Conservation (phyloP, 2,113 vertebrate species). For the Vulpes ferrilata region DNA sequence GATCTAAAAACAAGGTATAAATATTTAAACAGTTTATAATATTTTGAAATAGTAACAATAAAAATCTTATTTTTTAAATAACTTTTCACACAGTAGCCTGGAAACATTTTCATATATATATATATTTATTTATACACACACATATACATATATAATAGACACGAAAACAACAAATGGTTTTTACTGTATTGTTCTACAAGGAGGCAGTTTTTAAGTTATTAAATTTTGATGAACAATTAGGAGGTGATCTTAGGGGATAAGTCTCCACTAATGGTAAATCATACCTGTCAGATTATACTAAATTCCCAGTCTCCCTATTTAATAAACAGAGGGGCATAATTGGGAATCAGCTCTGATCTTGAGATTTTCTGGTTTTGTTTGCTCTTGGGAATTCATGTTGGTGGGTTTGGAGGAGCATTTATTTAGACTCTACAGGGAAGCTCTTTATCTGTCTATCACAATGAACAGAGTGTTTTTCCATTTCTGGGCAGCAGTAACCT, state of each 20-base stretch:
- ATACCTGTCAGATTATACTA: not conserved
- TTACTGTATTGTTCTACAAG: not conserved
- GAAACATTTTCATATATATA: not conserved
- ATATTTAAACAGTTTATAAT: not conserved
- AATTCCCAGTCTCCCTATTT: conserved; percentile 30
- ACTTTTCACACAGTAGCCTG: not conserved
- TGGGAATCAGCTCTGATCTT: not conserved
- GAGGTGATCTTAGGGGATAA: not conserved
- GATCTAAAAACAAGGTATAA: not conserved
- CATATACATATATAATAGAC: not conserved
- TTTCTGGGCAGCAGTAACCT: not conserved
- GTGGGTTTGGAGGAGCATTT: not conserved
- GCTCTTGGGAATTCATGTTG: not conserved
- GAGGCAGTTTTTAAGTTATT: not conserved
- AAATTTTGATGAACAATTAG: conserved; percentile 3
- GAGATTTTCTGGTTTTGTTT: not conserved
- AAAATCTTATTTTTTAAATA: not conserved
- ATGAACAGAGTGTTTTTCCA: not conserved
- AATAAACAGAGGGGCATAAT: not conserved
- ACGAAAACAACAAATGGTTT: not conserved
- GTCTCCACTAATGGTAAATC: not conserved
- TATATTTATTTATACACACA: not conserved
- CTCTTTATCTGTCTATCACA: not conserved
- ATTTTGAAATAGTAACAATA: not conserved
- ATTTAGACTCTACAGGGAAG: not conserved